A percentile compares a stretch with the other conserved stretches of the same genome.
Evolutionary conservation across 1,140 invertebrate genomes (phyloP).

Genomic region (Brachionus calyciflorus): DNA sequence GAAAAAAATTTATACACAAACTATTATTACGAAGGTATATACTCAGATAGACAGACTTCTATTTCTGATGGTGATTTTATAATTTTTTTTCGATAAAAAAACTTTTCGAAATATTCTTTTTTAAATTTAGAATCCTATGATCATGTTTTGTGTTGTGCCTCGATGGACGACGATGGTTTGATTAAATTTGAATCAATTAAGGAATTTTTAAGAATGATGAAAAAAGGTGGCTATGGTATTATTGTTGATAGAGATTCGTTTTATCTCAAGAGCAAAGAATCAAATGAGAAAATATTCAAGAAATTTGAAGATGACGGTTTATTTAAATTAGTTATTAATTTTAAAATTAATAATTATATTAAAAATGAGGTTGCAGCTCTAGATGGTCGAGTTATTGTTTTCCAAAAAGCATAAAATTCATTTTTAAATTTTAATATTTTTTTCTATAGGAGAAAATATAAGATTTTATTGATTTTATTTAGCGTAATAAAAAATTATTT

Average conservation of each 20-base stretch:
- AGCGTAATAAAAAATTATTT: too few species aligned
- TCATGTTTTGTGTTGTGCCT: constrained; percentile 11
- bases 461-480: too few species aligned
- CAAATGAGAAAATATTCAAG: not conserved
- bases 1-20: constrained; percentile 16
- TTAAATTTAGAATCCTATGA: constrained; percentile 5
- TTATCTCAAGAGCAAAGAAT: not conserved
- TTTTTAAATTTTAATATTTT: too few species aligned
- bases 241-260: constrained; percentile 9
- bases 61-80: not conserved
- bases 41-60: not conserved
- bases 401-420: constrained; percentile 8
- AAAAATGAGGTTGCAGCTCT: not conserved
- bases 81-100: not conserved
- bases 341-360: not conserved
- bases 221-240: not conserved
- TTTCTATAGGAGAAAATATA: too few species aligned
- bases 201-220: constrained; percentile 23
- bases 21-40: not conserved
- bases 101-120: not conserved
- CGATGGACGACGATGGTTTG: constrained; percentile 1
- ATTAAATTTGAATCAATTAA: constrained; percentile 21
- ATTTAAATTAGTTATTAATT: not conserved
- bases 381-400: constrained; percentile 3
- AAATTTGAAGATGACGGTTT: not conserved